Base-by-base conservation (phyloP, 2,113 vertebrate species). In the Chionodraco myersi region DNA sequence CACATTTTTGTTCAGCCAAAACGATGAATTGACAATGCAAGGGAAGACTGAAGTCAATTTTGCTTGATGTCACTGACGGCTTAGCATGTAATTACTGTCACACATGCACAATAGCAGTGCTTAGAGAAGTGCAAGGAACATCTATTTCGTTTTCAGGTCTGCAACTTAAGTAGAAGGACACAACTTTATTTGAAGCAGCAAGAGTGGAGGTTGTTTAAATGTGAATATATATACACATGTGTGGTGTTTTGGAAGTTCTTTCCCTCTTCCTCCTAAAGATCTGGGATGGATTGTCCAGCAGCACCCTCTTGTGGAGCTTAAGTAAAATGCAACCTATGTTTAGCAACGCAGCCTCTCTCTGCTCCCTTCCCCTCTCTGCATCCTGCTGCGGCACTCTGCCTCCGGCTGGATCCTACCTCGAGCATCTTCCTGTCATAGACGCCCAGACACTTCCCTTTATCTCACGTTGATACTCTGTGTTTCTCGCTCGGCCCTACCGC, bases 301-400 rank as follows among this genome's bases (percentile, higher is more conserved):
- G 96, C 97, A 96, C 96, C 97, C 97, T 98, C 97, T 99, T 97
- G 97, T 98, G 97, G 97, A 93, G 83, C 53, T 76, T 85, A 10
- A 13, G 44, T 66, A 77, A 86, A 93, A 67, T 90, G 87, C 86
- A 86, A 12, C 44, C 69, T 65, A 9, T 53, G 53, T 61, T 58
- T 11, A 56, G 54, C 64, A 80, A 78, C 82, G 79, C 78, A 84
- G 72, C 83, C 21, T 65, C 48, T 47, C 53, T 57, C 58, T 49
- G 63, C 59, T 82, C 65, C 53, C 34, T 56, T 78, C 67, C 80
- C 51, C 57, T 79, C 63, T 77, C 56, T 80, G 80, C 75, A 74
- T 83, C 81, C 78, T 86, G 84, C 85, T 89, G 90, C 81, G 72
- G 88, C 82, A 76, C 71, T 86, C 66, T 52, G 81, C 73, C 54